Evolutionary conservation across 2,797 vertebrate genomes (phyloP).

Genomic region (Peromyscus nudipes): DNA sequence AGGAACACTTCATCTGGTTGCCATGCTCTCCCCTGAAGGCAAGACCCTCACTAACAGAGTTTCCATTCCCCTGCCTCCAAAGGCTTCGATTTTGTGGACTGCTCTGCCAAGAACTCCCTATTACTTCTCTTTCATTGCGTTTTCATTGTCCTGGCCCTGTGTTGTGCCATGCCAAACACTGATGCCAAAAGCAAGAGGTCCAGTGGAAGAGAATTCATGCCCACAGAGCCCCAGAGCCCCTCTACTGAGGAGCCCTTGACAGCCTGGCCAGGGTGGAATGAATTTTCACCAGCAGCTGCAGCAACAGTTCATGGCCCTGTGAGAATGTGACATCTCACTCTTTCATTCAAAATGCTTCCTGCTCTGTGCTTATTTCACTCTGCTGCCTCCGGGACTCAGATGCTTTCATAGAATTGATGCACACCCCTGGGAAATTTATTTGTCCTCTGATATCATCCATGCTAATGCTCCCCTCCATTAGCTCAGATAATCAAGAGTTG

Average conservation of each 20-base stretch:
- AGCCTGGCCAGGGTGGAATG: slow-evolving; percentile 34
- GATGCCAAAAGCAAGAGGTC: slow-evolving; percentile 62
- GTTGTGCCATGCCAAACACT: slow-evolving; percentile 52
- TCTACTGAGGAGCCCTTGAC: slow-evolving; percentile 58
- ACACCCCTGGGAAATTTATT: slow-evolving; percentile 83
- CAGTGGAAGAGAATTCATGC: slow-evolving; percentile 38
- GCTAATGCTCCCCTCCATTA: slow-evolving; percentile 83
- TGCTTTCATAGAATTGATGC: slow-evolving; percentile 76
- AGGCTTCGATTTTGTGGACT: slow-evolving; percentile 44
- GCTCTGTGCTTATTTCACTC: slow-evolving; percentile 68
- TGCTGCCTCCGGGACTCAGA: slow-evolving; percentile 76
- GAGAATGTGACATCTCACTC: slow-evolving; percentile 80
- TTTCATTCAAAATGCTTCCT: slow-evolving; percentile 75
- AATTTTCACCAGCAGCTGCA: slow-evolving; percentile 72
- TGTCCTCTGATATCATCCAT: slow-evolving; percentile 79
- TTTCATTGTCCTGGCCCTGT: slow-evolving; percentile 55
- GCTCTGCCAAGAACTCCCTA: slow-evolving; percentile 46
- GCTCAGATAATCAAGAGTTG: slow-evolving; percentile 83
- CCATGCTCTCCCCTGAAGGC: background rate
- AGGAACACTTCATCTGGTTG: background rate
- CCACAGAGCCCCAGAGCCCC: slow-evolving; percentile 33
- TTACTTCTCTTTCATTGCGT: slow-evolving; percentile 53
- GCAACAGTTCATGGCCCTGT: slow-evolving; percentile 57
- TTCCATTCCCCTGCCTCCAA: slow-evolving; percentile 31
- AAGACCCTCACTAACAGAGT: background rate